Conservation (phyloP, 2,113 vertebrate species). For the Pollimyrus isidori region DNA sequence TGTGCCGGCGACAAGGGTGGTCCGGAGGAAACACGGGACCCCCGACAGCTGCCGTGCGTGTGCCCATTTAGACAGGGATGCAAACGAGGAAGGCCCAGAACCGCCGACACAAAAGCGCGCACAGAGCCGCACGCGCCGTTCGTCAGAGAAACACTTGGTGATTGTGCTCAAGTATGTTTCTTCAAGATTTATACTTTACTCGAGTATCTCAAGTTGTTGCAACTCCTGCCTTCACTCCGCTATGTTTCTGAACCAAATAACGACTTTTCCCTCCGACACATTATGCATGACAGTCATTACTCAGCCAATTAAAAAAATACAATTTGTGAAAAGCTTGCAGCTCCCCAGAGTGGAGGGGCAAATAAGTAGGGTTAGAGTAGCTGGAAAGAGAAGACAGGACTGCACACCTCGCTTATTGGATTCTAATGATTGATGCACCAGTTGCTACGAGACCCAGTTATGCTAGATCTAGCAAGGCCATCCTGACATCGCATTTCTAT, state of each 20-base stretch:
- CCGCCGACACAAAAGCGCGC: not conserved
- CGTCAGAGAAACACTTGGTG: not conserved
- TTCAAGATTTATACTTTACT: not conserved
- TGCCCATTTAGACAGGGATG: not conserved
- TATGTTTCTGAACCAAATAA: not conserved
- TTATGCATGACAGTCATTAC: not conserved
- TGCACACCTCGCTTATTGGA: not conserved
- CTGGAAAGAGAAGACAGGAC: not conserved
- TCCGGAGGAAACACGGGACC: not conserved
- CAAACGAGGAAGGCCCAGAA: not conserved
- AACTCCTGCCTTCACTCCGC: not conserved
- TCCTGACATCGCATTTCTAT: not conserved
- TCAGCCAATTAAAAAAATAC: not conserved
- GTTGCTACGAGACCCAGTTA: not conserved
- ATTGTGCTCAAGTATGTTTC: not conserved
- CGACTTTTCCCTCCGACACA: not conserved
- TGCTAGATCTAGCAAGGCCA: not conserved
- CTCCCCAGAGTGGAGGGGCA: not conserved
- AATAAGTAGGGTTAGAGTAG: not conserved
- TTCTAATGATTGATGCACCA: not conserved
- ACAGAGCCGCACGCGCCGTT: not conserved
- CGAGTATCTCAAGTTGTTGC: not conserved
- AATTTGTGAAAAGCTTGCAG: not conserved
- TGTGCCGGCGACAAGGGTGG: not conserved
- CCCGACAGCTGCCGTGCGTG: not conserved